Evolutionary conservation across 2,888 invertebrate genomes (phyloP), one percentile per base, ranked within the genome.

Genomic region (Chrysolina americana): DNA sequence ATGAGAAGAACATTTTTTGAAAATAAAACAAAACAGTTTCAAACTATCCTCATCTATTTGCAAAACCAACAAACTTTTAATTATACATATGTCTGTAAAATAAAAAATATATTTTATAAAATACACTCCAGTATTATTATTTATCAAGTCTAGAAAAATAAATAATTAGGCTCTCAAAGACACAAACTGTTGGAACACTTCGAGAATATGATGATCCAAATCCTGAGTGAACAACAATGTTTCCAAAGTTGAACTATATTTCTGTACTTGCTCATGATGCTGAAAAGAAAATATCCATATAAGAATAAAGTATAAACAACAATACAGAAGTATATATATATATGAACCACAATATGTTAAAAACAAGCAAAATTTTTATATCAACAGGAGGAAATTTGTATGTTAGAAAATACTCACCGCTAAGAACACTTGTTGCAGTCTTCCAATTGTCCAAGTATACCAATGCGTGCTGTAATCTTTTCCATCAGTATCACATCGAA

Each of bases 181-280:
- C 78, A 97, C 94, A 89, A 99, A 99, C 89, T 99, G 98, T 86
- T 98, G 97, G 91, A 98, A 99, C 73, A 98, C 95, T 87, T 98
- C 97, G 78, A 98, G 89, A 85, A 99, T 98, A 87, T 98, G 98
- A 3, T 96, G 94, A 87, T 99, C 99, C 86, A 98, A 90, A 88
- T 98, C 98, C 82, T 96, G 96, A 0, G 98, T 98, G 89, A 99
- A 99, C 59, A 99, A 92, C 63, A 99, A 91, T 0, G 96, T 97
- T 88, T 98, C 98, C 87, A 99, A 88, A 0, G 98, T 98, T 80
- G 95, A 95, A 88, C 97, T 96, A 91, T 98, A 98, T 86, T 97
- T 96, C 89, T 97, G 97, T 23, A 99, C 98, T 91, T 98, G 97
- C 86, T 98, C 97, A 87, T 98, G 96, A 88, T 99, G 98, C 98